A percentile compares a stretch with the other conserved stretches of the same genome.
These are phyloP conservation scores for Tiphia femorata DNA, from an alignment of 2,888 invertebrate species.

Conservation along the genomic window DNA sequence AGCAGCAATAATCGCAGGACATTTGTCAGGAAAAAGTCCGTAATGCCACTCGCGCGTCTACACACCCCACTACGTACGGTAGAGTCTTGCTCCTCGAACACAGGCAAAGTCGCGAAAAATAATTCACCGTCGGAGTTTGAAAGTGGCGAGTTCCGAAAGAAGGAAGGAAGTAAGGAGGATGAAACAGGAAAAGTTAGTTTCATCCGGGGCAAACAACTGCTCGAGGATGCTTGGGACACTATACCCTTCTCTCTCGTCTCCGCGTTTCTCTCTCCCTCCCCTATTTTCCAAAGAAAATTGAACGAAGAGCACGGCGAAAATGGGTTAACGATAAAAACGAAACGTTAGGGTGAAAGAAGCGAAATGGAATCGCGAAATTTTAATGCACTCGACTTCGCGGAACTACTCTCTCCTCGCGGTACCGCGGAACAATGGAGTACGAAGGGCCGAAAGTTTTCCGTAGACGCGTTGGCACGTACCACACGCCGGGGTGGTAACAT, in stretches of 20 bases:
- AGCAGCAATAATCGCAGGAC: slow-evolving; percentile 37
- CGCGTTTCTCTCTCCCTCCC: too few species aligned
- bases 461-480: background rate
- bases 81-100: background rate
- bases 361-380: too few species aligned
- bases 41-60: slow-evolving; percentile 2
- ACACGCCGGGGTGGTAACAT: too few species aligned
- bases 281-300: background rate
- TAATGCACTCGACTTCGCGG: background rate
- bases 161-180: slow-evolving; percentile 4
- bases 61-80: background rate
- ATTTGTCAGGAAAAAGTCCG: slow-evolving; percentile 31
- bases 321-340: background rate
- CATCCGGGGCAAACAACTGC: slow-evolving; percentile 15
- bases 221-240: slow-evolving; percentile 16
- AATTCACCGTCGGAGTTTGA: background rate
- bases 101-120: slow-evolving; percentile 3
- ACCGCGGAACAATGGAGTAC: background rate
- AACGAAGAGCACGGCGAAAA: background rate
- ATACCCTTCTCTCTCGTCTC: slow-evolving; percentile 1
- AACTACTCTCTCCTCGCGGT: background rate
- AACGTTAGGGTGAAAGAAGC: too few species aligned
- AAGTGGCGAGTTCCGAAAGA: slow-evolving; percentile 1
- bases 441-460: background rate
- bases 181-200: slow-evolving; percentile 23